Evolutionary conservation across 2,113 vertebrate genomes (phyloP), one percentile per base, ranked within the genome.

Genomic region (Nothobranchius furzeri): DNA sequence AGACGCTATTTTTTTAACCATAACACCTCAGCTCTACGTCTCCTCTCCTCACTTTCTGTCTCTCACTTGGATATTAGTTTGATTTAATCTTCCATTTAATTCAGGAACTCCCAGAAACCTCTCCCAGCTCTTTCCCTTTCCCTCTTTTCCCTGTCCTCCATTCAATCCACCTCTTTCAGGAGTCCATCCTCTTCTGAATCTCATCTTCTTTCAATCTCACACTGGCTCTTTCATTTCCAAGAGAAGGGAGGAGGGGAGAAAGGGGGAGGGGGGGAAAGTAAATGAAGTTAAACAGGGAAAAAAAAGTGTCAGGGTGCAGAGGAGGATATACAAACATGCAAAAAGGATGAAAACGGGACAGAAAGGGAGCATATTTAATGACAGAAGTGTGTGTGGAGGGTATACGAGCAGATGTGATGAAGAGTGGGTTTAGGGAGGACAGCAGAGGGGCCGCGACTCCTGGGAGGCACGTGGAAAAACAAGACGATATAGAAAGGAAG

Each of bases 81-180:
- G n/a, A 84, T 89, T 86, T 84, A 87, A 90, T 86, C 78, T 81
- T 67, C 81, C 73, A 79, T 87, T 85, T 88, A 87, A 88, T 87
- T 85, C 76, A 82, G 72, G 70, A 78, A 81, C 57, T 78, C 75
- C 83, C 86, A 84, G 71, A 64, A 54, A 85, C 83, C 76, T 62
- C 70, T 77, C 25, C 51, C 13, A 40, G 51, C 72, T 60, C 70
- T 62, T 63, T 42, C n/a, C 10, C 57, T 68, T 61, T 53, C 65
- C 70, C 64, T 64, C 70, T 53, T 57, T 76, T 67, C 63, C 49
- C 17, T 64, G 12, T 47, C 20, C 68, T 71, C 54, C 56, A 48
- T 59, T 78, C 57, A 12, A 79, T 75, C 73, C 45, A 73, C 46
- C 64, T 74, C 78, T 83, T 82, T 75, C 67, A 69, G 70, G 54